Evolutionary conservation across 2,797 vertebrate species (phyloP), one percentile per base, ranked within the genome.

Genomic region (Neoniphon sammara): DNA sequence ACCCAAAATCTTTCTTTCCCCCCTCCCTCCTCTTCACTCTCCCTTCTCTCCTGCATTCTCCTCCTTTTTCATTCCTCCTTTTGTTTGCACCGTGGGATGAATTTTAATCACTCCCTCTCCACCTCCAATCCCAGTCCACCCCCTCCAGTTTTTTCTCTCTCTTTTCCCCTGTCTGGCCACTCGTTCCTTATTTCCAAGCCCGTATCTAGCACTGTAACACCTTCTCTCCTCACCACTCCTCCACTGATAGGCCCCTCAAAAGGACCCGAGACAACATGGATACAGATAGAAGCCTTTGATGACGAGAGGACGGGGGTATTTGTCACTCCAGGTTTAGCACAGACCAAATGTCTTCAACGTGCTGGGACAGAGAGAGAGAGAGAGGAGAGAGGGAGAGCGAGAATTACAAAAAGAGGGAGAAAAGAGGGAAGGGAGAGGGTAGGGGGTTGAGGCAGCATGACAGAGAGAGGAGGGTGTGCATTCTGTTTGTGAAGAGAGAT

Each of bases 21-120:
- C 61, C 75, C 60, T 70, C 73, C 70, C 73, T 75, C 66, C 70
- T 81, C 72, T 76, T 73, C 84, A 58, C 83, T 84, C 81, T 85
- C 83, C 84, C 78, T 78, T 82, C 86, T 87, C 85, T 87, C 83
- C 83, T 86, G 83, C 85, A 82, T 80, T 88, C 86, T 84, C 89
- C 88, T 78, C 86, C 85, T 90, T 91, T 93, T 91, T 92, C 91
- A 91, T 93, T 89, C 90, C 90, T 91, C 75, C 91, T 92, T 94
- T 94, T 95, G 93, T 94, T 93, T 89, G 91, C 76, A 87, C 86
- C 92, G 93, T 94, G 93, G 93, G 94, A 93, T 94, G 93, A 95
- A 95, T 95, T 94, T 93, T 94, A 94, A 95, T 93, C 92, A 89
- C 89, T 87, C 77, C 30, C 87, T 84, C 84, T 85, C 85, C 82